Conservation (phyloP, 2,888 invertebrate species). For the Euplexia lucipara region DNA sequence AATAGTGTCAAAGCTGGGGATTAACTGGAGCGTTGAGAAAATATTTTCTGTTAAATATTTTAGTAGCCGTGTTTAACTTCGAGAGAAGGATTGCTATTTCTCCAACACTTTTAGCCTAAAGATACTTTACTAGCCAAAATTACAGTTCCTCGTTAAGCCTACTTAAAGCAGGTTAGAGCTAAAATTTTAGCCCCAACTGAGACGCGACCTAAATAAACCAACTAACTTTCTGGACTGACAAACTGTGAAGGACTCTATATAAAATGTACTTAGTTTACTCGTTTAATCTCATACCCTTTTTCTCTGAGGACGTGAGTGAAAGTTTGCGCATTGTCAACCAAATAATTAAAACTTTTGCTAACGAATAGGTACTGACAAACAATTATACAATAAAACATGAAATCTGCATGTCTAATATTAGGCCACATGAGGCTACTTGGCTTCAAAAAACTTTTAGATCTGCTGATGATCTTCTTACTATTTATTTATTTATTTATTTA, state of each 20-base stretch:
- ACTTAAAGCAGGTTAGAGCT: constrained; percentile 48
- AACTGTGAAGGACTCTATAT: constrained; percentile 32
- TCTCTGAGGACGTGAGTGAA: constrained; percentile 6
- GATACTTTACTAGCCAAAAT: constrained; percentile 40
- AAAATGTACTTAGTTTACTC: constrained; percentile 32
- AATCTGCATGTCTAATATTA: neutral
- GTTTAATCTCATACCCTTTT: constrained; percentile 41
- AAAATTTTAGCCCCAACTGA: constrained; percentile 47
- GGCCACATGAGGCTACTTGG: neutral
- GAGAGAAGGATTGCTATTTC: constrained; percentile 7
- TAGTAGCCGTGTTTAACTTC: constrained; percentile 7
- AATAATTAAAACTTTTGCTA: constrained; percentile 18
- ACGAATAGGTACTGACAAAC: neutral
- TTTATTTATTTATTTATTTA: too few relatives aligned
- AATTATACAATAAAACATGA: neutral
- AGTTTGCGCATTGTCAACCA: constrained; percentile 8
- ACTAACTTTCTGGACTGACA: constrained; percentile 33
- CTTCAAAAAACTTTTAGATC: neutral
- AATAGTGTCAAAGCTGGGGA: constrained; percentile 25
- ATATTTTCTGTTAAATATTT: constrained; percentile 41
- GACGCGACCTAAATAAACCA: constrained; percentile 56
- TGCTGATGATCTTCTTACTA: too few relatives aligned
- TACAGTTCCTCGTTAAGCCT: constrained; percentile 45
- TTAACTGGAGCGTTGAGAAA: constrained; percentile 29
- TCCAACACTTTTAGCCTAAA: constrained; percentile 8